Base-by-base conservation (phyloP, 2,113 vertebrate species). In the Eira barbara region DNA sequence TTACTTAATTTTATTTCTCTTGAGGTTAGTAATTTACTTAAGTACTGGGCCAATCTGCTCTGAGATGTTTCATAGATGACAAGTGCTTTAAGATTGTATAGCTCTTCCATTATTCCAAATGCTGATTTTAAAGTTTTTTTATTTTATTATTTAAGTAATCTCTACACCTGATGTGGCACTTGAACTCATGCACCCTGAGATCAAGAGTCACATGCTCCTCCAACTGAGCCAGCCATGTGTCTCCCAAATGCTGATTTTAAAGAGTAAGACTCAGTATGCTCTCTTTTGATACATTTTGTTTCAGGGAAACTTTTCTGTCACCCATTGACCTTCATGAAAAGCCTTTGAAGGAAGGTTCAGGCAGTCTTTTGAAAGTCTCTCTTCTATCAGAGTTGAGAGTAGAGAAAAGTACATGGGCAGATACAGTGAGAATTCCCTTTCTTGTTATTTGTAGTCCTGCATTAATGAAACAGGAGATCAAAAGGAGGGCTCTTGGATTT, bases 11-110 rank as follows among this genome's bases (percentile, higher is more conserved):
- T 61, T 89, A 79, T 85, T 89, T 12, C 6, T 69, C 6, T 25
- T 59, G 76, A 83, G 23, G 47, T 96, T 98, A 96, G 97, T 92
- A 67, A 94, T 95, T 93, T 81, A 91, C 88, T 96, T 87, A 78
- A 20, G 18, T 82, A 67, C 47, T 47, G 3, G 23, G 25, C 42
- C 45, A 52, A 10, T 82, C 80, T 88, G 29, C 47, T 84, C 52
- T 79, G 21, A 67, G 67, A 83, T 71, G 42, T 61, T 20, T 52
- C 83, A 89, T 2, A 69, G 71, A 71, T 27, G 49, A 80, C 71
- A 80, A 39, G 1, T 78, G 29, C 85, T 89, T 93, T 83, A 79
- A 63, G 61, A 45, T 4, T 83, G 27, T 39, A 84, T 95, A 97
- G 45, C 7, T 12, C 23, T 94, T 71, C 2, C 23, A 31, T 39